Evolutionary conservation across 2,113 vertebrate species (phyloP), one percentile per base, ranked within the genome.

Genomic region (Urocitellus parryii): DNA sequence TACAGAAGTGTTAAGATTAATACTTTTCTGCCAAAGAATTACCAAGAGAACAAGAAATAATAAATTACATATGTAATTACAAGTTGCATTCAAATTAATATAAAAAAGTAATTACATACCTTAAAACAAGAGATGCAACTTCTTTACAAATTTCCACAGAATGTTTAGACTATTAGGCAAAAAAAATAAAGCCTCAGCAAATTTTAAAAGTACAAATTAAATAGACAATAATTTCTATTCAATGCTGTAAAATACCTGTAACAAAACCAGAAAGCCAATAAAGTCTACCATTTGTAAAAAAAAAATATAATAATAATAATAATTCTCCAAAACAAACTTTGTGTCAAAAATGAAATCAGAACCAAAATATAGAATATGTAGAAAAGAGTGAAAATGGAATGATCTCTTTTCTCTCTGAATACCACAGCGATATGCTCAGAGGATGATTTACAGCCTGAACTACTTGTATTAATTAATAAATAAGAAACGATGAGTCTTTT

Each of bases 301-400:
- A 73, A 5, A 42, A 42, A 39, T 39, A 39, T 42, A 42, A 45
- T 45, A 9, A 45, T 45, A 45, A 45, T 45, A 45, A 45, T 45
- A 45, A 45, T 73, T 89, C 56, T 74, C 20, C 20, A 91, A 94
- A 81, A 86, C 81, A 65, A 92, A 70, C 61, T 94, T 56, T n/a
- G 39, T 53, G 56, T 83, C 83, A 95, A 95, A 95, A 93, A 51
- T 67, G 24, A 95, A 96, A 70, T 73, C 25, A 16, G 51, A 94
- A 90, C 8, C 12, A 48, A 95, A 91, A 74, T 68, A 45, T 1
- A 45, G 42, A 82, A 67, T 73, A 82, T 18, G 4, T 61, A 87
- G 24, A 91, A 72, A 91, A 95, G 29, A 58, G 8, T 70, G 37
- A 53, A 91, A 95, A 91, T 29, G 12, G 5, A 81, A 67, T 78